Conservation (phyloP, 2,888 invertebrate species). For the Agonopterix arenella region DNA sequence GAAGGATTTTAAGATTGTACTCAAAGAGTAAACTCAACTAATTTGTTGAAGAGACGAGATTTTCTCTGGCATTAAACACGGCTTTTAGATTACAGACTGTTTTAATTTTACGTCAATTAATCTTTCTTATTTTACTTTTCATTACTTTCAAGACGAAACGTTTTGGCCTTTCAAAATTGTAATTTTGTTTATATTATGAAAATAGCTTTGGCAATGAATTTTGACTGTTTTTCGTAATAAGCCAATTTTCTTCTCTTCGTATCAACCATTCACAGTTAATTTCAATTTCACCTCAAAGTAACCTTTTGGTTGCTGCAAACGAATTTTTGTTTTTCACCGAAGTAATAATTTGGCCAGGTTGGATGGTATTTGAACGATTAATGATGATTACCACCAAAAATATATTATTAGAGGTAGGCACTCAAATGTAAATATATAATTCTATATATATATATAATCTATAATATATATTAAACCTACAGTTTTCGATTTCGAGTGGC, state of each 20-base stretch:
- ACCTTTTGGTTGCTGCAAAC: too few species aligned
- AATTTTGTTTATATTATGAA: slow-evolving; percentile 21
- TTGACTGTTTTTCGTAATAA: slow-evolving; percentile 5
- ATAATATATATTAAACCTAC: too few species aligned
- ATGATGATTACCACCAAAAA: too few species aligned
- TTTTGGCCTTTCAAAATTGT: slow-evolving; percentile 21
- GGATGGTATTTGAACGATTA: too few species aligned
- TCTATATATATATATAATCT: too few species aligned
- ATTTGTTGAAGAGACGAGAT: slow-evolving; percentile 32
- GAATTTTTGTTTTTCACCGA: too few species aligned
- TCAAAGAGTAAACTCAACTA: slow-evolving; percentile 37
- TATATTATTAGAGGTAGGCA: too few species aligned
- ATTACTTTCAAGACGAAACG: slow-evolving; percentile 28
- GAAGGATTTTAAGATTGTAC: slow-evolving; percentile 12
- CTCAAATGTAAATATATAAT: too few species aligned
- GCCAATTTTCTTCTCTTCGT: slow-evolving; percentile 1
- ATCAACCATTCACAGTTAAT: too few species aligned
- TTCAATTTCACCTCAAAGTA: too few species aligned
- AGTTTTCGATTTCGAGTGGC: too few species aligned
- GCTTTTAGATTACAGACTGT: slow-evolving; percentile 44
- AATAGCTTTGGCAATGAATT: background rate
- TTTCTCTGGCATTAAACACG: slow-evolving; percentile 33
- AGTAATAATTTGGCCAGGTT: too few species aligned
- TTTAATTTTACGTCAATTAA: slow-evolving; percentile 57
- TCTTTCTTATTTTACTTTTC: slow-evolving; percentile 43